Percentiles rank a stretch among this genome's conserved stretches.
Conservation (phyloP, 2,113 vertebrate species). For the Hippocampus zosterae region DNA sequence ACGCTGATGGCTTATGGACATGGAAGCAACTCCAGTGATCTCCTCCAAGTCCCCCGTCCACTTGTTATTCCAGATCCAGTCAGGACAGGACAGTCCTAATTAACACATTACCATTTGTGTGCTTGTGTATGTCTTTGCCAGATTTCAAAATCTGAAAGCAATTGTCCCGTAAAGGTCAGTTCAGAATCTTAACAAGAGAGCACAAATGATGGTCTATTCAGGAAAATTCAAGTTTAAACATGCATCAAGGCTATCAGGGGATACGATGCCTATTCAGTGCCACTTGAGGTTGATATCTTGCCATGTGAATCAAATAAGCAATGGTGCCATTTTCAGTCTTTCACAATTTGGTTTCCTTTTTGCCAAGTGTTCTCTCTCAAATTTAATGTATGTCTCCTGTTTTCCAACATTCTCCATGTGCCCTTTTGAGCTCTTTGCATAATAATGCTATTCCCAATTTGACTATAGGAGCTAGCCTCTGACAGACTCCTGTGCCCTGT, state of each 20-base stretch:
- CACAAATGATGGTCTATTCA: neutral
- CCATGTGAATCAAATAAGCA: neutral
- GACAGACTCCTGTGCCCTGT: neutral
- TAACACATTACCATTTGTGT: neutral
- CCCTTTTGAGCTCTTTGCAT: neutral
- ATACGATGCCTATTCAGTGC: neutral
- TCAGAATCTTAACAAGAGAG: neutral
- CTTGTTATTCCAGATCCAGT: neutral
- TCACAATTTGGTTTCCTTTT: neutral
- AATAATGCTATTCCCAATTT: neutral
- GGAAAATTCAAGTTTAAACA: neutral
- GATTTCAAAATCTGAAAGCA: neutral
- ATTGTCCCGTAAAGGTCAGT: neutral
- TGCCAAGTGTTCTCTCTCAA: neutral
- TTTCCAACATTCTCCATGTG: neutral
- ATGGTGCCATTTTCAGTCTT: neutral
- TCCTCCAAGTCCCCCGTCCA: neutral
- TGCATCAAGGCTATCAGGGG: neutral
- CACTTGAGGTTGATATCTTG: neutral
- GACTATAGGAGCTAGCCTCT: neutral
- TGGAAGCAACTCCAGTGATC: neutral
- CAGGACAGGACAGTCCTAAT: neutral
- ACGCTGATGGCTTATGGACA: neutral
- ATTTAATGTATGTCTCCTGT: neutral
- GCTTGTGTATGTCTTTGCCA: neutral